Evolutionary conservation across 2,113 vertebrate species (phyloP), one percentile per base, ranked within the genome.

Genomic region (Megaceryle torquata): DNA sequence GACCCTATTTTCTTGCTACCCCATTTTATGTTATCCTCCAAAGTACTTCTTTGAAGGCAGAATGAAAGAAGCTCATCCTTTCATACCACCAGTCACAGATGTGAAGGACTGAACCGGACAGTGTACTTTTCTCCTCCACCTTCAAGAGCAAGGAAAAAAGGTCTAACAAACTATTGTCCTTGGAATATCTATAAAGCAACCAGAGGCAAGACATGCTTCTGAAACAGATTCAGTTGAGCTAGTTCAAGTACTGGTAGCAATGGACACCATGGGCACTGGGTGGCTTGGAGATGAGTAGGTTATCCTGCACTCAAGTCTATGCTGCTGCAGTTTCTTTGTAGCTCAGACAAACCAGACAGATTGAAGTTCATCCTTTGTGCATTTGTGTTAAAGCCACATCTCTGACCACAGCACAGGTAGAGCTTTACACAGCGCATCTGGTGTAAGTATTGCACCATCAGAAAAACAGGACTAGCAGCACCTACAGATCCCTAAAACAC

Each of bases 401-500:
- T 82, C 76, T 81, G 88, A 69, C 8, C 1, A 1, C 18, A 72
- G n/a, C 8, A 15, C 17, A 72, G 21, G 12, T 21, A 5, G 7
- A n/a, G 15, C n/a, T 70, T 39, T 35, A 89, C 41, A 59, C n/a
- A 84, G 61, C 1, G 4, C 9, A 37, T n/a, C 2, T 75, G 53
- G n/a, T 29, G 6, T 0, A 5, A 33, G 37, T 6, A 67, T 7
- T 28, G 28, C 1, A 0, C 25, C 56, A 22, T 41, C 72, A 69
- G 56, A 69, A 64, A 77, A 41, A 41, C 39, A 41, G 44, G 89
- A 88, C 22, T 25, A 57, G 92, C 92, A 95, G 71, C 94, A 97
- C 84, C 56, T 75, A 81, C 68, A 74, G 59, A 82, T 59, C 86
- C 90, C 81, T 81, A 64, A 76, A 93, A 94, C 84, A 67, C 60